Conservation (phyloP, 2,888 invertebrate species). For the Eilema depressum region DNA sequence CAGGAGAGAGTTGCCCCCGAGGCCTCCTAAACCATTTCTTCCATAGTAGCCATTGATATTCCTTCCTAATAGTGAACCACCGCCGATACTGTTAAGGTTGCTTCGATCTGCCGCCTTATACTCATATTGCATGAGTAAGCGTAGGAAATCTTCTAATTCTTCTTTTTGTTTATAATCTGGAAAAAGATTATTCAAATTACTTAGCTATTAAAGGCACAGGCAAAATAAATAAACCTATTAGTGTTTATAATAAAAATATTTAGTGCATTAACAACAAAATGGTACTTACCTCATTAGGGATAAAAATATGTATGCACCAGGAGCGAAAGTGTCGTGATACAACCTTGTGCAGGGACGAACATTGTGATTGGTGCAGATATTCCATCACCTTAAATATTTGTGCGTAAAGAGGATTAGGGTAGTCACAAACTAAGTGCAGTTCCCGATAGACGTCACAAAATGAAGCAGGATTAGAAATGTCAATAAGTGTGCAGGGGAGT, state of each 20-base stretch:
- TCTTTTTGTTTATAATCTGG: slow-evolving; percentile 72
- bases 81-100: slow-evolving; percentile 49
- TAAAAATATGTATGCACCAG: slow-evolving; percentile 51
- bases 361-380: slow-evolving; percentile 57
- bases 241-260: slow-evolving; percentile 8
- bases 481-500: slow-evolving; percentile 34
- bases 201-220: slow-evolving; percentile 20
- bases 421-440: slow-evolving; percentile 46
- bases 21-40: slow-evolving; percentile 23
- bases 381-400: slow-evolving; percentile 51
- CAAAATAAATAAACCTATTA: background rate
- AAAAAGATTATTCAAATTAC: slow-evolving; percentile 59
- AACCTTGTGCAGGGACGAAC: slow-evolving; percentile 59
- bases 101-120: slow-evolving; percentile 59
- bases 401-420: slow-evolving; percentile 39
- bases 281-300: slow-evolving; percentile 61
- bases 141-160: slow-evolving; percentile 71
- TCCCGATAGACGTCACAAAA: slow-evolving; percentile 24
- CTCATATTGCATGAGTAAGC: slow-evolving; percentile 69
- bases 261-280: slow-evolving; percentile 51
- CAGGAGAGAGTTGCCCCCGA: slow-evolving; percentile 54
- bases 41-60: slow-evolving; percentile 29
- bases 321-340: slow-evolving; percentile 55
- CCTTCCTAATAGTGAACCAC: slow-evolving; percentile 40
- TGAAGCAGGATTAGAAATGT: slow-evolving; percentile 24